Percentiles rank a stretch among this genome's conserved stretches.
Conservation (phyloP, 2,888 invertebrate species). For the Andrena bucephala region DNA sequence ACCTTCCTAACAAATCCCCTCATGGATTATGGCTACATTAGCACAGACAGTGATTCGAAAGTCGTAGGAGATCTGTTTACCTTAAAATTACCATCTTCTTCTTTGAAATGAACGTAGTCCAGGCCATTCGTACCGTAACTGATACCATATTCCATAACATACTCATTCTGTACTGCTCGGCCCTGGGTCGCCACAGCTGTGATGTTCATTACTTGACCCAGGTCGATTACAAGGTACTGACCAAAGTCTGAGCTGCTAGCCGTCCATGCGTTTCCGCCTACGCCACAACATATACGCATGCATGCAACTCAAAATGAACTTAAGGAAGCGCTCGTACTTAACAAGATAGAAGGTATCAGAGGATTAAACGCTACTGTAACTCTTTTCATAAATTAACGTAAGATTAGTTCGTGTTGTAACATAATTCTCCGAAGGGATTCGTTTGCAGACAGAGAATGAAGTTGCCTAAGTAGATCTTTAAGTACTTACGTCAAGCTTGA, state of each 20-base stretch:
- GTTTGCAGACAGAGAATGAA: neutral
- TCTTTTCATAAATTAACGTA: conserved; percentile 1
- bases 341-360: conserved; percentile 42
- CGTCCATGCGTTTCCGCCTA: conserved; percentile 97
- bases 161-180: conserved; percentile 95
- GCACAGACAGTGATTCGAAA: conserved; percentile 37
- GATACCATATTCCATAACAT: conserved; percentile 96
- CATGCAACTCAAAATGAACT: conserved; percentile 81
- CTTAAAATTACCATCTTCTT: conserved; percentile 95
- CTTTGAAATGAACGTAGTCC: conserved; percentile 96
- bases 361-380: conserved; percentile 41
- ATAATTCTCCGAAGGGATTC: conserved; percentile 7
- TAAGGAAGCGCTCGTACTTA: conserved; percentile 64
- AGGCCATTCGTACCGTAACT: conserved; percentile 96
- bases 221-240: conserved; percentile 96
- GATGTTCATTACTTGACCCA: conserved; percentile 94
- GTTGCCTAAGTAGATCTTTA: neutral
- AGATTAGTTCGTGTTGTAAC: conserved; percentile 11
- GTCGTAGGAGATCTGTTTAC: conserved; percentile 86
- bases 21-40: conserved; percentile 42
- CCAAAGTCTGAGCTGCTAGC: conserved; percentile 96
- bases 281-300: conserved; percentile 83
- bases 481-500: conserved; percentile 25
- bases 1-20: conserved; percentile 40
- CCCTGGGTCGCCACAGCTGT: conserved; percentile 96